A percentile compares a stretch with the other conserved stretches of the same genome.
phyloP scores from a whole-genome alignment of 2,797 vertebrate species.

The Pseudopleuronectes americanus region DNA sequence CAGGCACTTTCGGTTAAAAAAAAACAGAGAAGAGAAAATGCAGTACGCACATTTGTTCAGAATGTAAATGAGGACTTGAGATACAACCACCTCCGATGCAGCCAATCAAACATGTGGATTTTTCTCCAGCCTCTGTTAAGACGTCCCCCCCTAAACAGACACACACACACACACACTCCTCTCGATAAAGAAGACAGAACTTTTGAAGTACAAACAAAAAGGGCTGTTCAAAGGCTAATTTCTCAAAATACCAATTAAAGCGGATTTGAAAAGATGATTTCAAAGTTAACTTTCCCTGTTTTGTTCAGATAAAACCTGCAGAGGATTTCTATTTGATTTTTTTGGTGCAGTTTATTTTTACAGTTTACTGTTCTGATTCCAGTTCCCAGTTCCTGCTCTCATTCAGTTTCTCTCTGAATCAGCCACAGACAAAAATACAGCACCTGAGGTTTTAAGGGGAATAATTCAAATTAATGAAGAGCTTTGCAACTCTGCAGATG shows the following conservation, averaged over 20 bases:
- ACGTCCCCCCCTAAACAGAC: conserved; percentile 26
- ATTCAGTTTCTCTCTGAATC: neutral
- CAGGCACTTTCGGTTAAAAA: neutral
- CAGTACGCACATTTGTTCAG: neutral
- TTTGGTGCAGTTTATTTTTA: conserved; percentile 3
- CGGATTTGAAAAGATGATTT: conserved; percentile 52
- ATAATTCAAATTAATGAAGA: conserved; percentile 19
- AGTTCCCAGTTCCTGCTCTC: neutral
- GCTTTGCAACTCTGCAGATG: neutral
- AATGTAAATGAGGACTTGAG: conserved; percentile 27
- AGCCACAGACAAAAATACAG: neutral
- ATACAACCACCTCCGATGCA: conserved; percentile 62
- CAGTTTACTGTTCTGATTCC: neutral
- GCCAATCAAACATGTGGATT: conserved; percentile 68
- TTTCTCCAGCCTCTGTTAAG: conserved; percentile 39
- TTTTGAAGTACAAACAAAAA: conserved; percentile 66
- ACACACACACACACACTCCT: neutral
- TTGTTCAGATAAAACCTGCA: conserved; percentile 42
- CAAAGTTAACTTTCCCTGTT: conserved; percentile 54
- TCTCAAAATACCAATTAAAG: conserved; percentile 70
- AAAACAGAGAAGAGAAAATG: neutral
- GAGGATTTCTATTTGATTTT: conserved; percentile 1
- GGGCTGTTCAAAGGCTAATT: conserved; percentile 67
- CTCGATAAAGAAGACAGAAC: conserved; percentile 55
- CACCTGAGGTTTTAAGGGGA: neutral